phyloP scores from a whole-genome alignment of 2,113 vertebrate species.

The Asarcornis scutulata region DNA sequence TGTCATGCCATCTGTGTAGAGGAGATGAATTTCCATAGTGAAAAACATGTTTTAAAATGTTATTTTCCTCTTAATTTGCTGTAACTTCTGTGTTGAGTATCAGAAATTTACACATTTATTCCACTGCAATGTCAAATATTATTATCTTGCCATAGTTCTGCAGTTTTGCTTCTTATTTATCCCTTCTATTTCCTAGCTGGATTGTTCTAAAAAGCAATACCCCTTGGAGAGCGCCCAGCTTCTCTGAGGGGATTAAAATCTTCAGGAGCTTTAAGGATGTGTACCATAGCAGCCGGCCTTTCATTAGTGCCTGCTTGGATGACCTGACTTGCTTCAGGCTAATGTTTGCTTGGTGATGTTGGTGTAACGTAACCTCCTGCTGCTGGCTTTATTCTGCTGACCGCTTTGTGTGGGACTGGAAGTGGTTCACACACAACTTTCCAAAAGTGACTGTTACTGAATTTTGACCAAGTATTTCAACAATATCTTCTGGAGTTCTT shows the following conservation, averaged over 20 bases:
- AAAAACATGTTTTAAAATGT: neutral
- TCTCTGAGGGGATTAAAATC: neutral
- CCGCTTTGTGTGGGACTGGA: neutral
- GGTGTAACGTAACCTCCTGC: neutral
- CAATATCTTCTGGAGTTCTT: neutral
- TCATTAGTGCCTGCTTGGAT: neutral
- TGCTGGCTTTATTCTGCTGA: neutral
- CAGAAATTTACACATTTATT: neutral
- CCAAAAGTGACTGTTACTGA: neutral
- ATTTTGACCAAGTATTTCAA: neutral
- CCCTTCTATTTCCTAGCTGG: neutral
- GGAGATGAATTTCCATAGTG: neutral
- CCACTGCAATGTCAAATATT: neutral
- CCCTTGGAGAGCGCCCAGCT: neutral
- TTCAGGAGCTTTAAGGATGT: neutral
- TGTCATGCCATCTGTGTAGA: neutral
- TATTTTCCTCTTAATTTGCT: neutral
- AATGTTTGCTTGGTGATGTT: neutral
- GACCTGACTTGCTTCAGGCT: neutral
- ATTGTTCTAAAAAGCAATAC: neutral
- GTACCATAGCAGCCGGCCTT: neutral
- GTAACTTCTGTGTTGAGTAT: neutral
- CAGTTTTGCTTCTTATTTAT: neutral
- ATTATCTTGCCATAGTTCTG: neutral
- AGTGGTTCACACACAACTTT: neutral